Base-by-base conservation (phyloP, 1,140 invertebrate genomes). In the Drosophila ercepeae region DNA sequence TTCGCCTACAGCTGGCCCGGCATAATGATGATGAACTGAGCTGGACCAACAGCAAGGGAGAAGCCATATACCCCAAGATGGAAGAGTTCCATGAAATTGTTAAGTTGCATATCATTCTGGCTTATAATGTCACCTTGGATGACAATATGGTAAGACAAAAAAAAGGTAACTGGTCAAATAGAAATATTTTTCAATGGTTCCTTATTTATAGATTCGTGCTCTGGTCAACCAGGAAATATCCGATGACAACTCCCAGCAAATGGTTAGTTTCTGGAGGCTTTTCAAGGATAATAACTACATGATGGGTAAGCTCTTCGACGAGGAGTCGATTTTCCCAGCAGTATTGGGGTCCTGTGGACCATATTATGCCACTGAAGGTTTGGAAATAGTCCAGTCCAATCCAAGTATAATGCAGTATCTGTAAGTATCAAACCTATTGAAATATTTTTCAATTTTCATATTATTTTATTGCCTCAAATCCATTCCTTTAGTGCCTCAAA, bases 261-360 rank as follows among this genome's bases (percentile, higher is more conserved):
- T 91, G 83, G 52, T 86, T 2, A 90, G 81, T 23, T 90, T 91
- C 16, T 91, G 90, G 90, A 48, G 83, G 0, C 27, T 91, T 13
- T 91, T 91, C 45, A 89, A 88, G 49, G 83, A 91, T 54, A 90
- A 91, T 67, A 91, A 91, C 50, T 91, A 91, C 32, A 88, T 91
- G 88, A 91, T 91, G 89, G 74, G 88, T 46, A 91, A 91, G 46
- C 70, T 91, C 0, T 91, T 88, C 29, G 90, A 91, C 21, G 90
- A 91, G 48, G 90, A 91, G 39, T 89, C 72, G 23, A 52, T 91
- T 0, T 91, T 91, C 25, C 90, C 90, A 5, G 72, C 79, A 0
- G 88, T 91, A 2, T 27, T 91, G 5, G 88, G 89, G 1, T 90
- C 88, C 1, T 91, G 90, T 25, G 89, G 90, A 1, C 83, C 88